Conservation (phyloP, 2,113 vertebrate species). For the Nettapus auritus region DNA sequence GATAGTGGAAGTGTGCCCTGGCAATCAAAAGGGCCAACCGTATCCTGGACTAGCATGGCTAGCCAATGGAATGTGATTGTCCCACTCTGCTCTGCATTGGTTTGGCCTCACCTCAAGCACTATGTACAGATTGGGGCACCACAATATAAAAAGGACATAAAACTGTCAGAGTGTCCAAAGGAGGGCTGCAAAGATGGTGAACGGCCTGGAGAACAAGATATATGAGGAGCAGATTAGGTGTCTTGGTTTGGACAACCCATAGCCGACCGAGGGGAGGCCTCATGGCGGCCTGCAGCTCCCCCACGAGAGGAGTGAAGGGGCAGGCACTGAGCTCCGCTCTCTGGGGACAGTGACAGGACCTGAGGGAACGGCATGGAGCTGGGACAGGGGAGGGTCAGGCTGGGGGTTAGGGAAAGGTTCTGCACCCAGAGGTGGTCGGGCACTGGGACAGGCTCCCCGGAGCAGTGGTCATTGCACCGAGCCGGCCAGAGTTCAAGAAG, state of each 20-base stretch:
- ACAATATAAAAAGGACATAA: not conserved
- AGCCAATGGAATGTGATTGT: not conserved
- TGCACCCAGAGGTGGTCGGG: no score
- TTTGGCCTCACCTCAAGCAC: not conserved
- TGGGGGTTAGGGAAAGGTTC: not conserved
- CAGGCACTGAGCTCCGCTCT: not conserved
- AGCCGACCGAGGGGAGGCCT: not conserved
- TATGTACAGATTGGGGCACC: not conserved
- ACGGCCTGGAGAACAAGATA: not conserved
- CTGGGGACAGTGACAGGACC: not conserved
- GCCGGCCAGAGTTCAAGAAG: not conserved
- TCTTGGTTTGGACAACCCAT: not conserved
- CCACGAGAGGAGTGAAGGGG: not conserved
- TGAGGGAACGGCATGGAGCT: not conserved
- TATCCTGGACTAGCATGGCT: not conserved
- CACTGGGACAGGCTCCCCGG: not conserved
- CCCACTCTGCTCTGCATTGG: not conserved
- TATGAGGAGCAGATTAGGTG: not conserved
- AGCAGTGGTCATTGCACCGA: no score
- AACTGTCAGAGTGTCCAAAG: not conserved
- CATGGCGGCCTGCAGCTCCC: not conserved
- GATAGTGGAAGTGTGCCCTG: not conserved
- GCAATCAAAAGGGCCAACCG: not conserved
- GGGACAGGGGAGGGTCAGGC: not conserved
- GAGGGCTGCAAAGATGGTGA: not conserved